phyloP scores from a whole-genome alignment of 2,797 vertebrate species.

The Cryptoblepharus egeriae region DNA sequence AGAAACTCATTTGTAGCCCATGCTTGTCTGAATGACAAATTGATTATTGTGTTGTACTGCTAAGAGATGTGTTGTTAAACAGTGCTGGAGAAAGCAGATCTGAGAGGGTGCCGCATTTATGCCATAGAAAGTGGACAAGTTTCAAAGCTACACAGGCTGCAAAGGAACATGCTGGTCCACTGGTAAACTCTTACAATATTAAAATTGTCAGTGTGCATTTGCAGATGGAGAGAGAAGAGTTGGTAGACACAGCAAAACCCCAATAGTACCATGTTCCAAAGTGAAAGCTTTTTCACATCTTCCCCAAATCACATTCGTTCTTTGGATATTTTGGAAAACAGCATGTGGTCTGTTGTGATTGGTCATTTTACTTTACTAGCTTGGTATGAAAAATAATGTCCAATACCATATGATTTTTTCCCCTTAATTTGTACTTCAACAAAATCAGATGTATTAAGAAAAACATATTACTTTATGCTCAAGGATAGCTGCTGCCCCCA shows the following conservation, averaged over 20 bases:
- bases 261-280: constrained; percentile 40
- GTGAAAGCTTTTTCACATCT: constrained; percentile 53
- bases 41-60: constrained; percentile 69
- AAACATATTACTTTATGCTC: not conserved
- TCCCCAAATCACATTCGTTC: constrained; percentile 32
- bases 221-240: constrained; percentile 3
- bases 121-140: constrained; percentile 44
- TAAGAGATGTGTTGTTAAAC: constrained; percentile 77
- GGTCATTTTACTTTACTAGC: not conserved
- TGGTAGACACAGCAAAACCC: not conserved
- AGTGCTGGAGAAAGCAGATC: constrained; percentile 71
- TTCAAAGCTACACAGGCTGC: constrained; percentile 67
- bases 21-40: constrained; percentile 76
- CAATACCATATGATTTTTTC: constrained; percentile 18
- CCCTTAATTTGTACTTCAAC: constrained; percentile 2
- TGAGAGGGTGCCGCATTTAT: constrained; percentile 56
- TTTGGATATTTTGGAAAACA: not conserved
- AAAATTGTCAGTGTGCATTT: constrained; percentile 32
- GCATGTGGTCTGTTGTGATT: constrained; percentile 4
- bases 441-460: constrained; percentile 1
- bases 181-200: constrained; percentile 39
- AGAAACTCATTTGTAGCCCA: constrained; percentile 71
- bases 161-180: constrained; percentile 43
- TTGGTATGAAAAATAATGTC: not conserved
- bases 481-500: not conserved